Evolutionary conservation across 2,888 invertebrate genomes (phyloP).

Genomic region (Polietes domitor): DNA sequence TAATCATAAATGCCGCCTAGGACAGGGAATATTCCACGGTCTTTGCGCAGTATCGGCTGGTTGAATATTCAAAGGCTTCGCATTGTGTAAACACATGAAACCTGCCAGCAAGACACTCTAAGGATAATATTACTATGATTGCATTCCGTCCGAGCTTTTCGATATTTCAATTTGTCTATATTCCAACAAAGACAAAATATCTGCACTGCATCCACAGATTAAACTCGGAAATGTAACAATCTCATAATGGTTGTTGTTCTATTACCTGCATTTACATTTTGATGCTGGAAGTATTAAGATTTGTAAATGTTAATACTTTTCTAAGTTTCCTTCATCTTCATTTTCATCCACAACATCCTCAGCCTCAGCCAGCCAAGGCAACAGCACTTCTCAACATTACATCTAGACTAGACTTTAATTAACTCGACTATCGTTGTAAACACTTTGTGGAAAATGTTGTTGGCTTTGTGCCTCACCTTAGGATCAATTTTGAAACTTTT

Average conservation of each 20-base stretch:
- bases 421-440: slow-evolving; percentile 42
- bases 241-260: not conserved
- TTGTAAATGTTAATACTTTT: not conserved
- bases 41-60: too few species aligned
- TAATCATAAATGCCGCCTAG: too few species aligned
- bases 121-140: too few species aligned
- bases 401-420: slow-evolving; percentile 47
- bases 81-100: too few species aligned
- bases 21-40: too few species aligned
- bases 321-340: not conserved
- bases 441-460: slow-evolving; percentile 30
- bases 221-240: not conserved
- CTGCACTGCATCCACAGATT: too few species aligned
- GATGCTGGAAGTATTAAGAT: not conserved
- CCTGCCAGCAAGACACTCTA: too few species aligned
- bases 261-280: not conserved
- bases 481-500: slow-evolving; percentile 28
- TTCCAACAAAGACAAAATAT: too few species aligned
- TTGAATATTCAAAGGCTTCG: too few species aligned
- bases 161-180: too few species aligned
- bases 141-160: too few species aligned
- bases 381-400: not conserved
- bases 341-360: too few species aligned
- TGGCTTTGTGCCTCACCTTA: slow-evolving; percentile 33
- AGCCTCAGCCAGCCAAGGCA: not conserved